These are phyloP conservation scores for Stichodactyla mertensii DNA, from an alignment of 64 coral and sea anemone genomes.

Conservation along the genomic window DNA sequence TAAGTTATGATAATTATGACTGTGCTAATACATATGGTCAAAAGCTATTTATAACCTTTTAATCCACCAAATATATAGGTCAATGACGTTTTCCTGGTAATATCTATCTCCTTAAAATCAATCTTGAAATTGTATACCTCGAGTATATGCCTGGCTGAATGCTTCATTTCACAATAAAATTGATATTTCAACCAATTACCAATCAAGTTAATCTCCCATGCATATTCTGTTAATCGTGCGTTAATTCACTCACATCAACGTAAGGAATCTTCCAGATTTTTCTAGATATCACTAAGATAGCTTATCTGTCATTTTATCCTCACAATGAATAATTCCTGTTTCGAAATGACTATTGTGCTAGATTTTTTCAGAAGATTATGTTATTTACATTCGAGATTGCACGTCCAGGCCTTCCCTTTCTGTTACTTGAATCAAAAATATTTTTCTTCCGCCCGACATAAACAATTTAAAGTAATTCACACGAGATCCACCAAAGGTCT, in stretches of 20 bases:
- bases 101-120: background rate
- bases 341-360: background rate
- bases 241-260: background rate
- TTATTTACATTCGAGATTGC: background rate
- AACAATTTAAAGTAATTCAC: background rate
- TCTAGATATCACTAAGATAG: background rate
- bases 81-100: background rate
- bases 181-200: background rate
- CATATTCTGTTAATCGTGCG: background rate
- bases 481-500: background rate
- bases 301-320: conserved; percentile 5
- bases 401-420: background rate
- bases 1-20: background rate
- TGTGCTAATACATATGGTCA: background rate
- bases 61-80: background rate
- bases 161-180: background rate
- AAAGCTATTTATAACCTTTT: background rate
- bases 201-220: background rate
- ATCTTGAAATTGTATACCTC: background rate
- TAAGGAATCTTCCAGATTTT: background rate
- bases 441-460: background rate
- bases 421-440: background rate
- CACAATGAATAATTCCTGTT: background rate
- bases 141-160: background rate
- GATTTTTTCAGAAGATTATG: background rate